Percentiles rank a stretch among this genome's conserved stretches.
Conservation (phyloP, 2,797 vertebrate species). For the Acipenser oxyrinchus region DNA sequence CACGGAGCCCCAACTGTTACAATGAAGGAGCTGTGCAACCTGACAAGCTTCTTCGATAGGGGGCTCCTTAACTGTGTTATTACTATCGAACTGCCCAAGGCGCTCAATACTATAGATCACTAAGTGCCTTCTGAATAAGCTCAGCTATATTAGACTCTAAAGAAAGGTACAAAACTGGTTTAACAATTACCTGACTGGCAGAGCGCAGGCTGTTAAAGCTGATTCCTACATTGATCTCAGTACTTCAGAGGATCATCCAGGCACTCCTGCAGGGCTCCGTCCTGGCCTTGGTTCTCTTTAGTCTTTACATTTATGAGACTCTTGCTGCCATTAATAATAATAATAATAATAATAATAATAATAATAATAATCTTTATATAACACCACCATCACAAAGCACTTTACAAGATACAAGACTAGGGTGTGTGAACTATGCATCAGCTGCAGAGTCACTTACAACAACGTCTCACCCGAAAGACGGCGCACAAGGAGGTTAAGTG, state of each 20-base stretch:
- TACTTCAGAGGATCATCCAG: not conserved
- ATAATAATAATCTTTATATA: no score
- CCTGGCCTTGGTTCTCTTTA: no score
- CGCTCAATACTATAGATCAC: not conserved
- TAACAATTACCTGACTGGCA: not conserved
- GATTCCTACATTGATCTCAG: not conserved
- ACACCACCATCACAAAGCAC: no score
- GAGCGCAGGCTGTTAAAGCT: not conserved
- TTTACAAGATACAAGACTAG: no score
- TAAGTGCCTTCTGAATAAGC: not conserved
- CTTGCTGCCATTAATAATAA: no score
- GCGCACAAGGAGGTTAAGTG: no score
- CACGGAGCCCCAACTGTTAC: not conserved
- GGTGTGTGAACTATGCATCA: no score
- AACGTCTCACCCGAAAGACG: no score
- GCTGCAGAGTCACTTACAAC: no score
- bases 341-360: no score
- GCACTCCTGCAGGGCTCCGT: no score
- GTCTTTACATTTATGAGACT: no score
- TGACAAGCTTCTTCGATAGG: not conserved
- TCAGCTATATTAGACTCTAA: not conserved
- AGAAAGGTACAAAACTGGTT: not conserved
- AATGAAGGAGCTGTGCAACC: not conserved
- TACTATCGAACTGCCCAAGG: not conserved
- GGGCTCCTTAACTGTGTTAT: not conserved